Base-by-base conservation (phyloP, 92 coral and sea anemone genomes). In the Heliopora coerulea region DNA sequence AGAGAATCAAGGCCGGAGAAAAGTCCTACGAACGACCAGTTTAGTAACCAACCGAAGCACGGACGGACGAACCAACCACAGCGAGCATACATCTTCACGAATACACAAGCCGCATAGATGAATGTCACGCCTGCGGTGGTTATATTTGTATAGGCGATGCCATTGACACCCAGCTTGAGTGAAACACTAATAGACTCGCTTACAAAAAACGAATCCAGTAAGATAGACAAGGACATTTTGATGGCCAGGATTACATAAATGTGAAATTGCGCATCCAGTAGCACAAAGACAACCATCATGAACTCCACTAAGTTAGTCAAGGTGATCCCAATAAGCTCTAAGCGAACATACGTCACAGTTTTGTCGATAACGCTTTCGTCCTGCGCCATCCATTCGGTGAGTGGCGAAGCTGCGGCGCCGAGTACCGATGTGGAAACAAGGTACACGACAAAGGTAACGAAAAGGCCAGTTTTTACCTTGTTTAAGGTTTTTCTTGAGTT, bases 1-100 rank as follows among this genome's bases (percentile, higher is more conserved):
- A 68, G 75, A 40, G 75, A 68, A 56, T 68, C 75, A 19, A 68
- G 75, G 1, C 75, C 75, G 1, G 61, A 68, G 60, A 68, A 68
- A 6, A 68, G 60, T 21, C 75, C 75, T 2, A 68, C 75, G 44
- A 68, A 50, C n/a, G n/a, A n/a, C n/a, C n/a, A n/a, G n/a, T n/a
- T n/a, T n/a, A n/a, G n/a, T n/a, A n/a, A n/a, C n/a, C 26, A 60
- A 68, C 75, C 44, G 44, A 68, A 68, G 59, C 34, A 27, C 39
- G 75, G 75, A 33, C 60, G 50, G 30, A 27, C n/a, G 18, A 68
- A 56, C 17, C 54, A 42, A 41, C 8, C 41, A 20, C 60, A 50
- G n/a, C n/a, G n/a, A n/a, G n/a, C n/a, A n/a, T n/a, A n/a, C n/a
- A n/a, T n/a, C n/a, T n/a, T n/a, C n/a, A n/a, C n/a, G n/a, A n/a